Evolutionary conservation across 1,140 invertebrate species (phyloP), one percentile per base, ranked within the genome.

Genomic region (Polyergus mexicanus): DNA sequence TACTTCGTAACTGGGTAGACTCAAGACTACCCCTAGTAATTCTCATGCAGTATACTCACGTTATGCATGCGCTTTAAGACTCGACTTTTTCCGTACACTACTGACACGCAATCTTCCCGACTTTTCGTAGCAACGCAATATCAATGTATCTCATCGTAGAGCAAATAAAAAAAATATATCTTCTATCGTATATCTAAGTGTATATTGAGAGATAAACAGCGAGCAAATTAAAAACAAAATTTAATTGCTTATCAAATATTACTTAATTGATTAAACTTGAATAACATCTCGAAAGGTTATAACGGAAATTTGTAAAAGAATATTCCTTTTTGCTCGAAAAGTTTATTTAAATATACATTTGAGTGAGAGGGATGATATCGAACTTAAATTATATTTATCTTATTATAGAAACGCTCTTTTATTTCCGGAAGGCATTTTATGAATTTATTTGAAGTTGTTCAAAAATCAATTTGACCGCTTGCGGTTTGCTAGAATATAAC

Each of bases 41-140:
- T 44, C 69, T 80, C 81, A 66, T 41, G 58, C 71, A 44, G 75
- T 68, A 85, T 78, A 80, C 76, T 60, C 88, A 35, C 25, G 19
- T 63, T 72, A 71, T 69, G 60, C 66, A 69, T 65, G 56, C 19
- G 65, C 35, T 78, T 84, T 60, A 88, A 88, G 75, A 88, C 69
- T 88, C 84, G 86, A 88, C 25, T 60, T 54, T 51, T 72, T 44
- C 68, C 56, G 25, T 83, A 83, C 66, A 72, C 47, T 51, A 83
- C 78, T 83, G 78, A 83, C 78, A 83, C 66, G 54, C 62, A 83
- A 83, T 74, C 74, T 83, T 83, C 78, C 54, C 16, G 68, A 83
- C 78, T 83, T 83, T 74, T 56, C 68, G 25, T 74, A 83, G 60
- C 78, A 83, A 58, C 38, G 68, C 41, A 83, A 83, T 74, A 83